Evolutionary conservation across 2,113 vertebrate species (phyloP), one percentile per base, ranked within the genome.

Genomic region (Pangasianodon hypophthalmus): DNA sequence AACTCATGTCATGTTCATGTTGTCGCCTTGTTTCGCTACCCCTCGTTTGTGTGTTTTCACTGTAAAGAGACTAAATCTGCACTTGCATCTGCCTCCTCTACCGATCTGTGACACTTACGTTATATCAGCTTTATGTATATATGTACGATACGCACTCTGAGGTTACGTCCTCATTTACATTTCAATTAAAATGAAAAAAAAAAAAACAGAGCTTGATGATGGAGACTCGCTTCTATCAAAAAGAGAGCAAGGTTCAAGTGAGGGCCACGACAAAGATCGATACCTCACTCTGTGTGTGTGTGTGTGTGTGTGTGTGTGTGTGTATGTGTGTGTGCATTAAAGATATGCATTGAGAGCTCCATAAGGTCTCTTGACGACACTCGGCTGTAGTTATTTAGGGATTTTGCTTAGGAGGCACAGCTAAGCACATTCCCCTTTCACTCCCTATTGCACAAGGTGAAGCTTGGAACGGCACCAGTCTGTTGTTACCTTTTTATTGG

Each of bases 401-500:
- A 94, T 94, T 95, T 90, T 96, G 96, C 95, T 96, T 96, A 95
- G 90, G 91, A 93, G 94, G 95, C 95, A 96, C 93, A 95, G 93
- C 94, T 50, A 95, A 96, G 95, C 96, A 95, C 93, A 95, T 95
- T 96, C 92, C 92, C 82, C 91, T 4, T 41, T 89, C 93, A 93
- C 93, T 58, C 37, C 92, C 93, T 94, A 32, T 86, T 88, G 87
- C 91, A 90, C 91, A 94, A 95, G 95, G 94, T 95, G 94, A 95
- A 94, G 93, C 91, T 62, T 89, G 93, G 94, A 95, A 96, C 94
- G 95, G 94, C 93, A 92, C 94, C 94, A 94, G 92, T 93, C 94
- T 95, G 94, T 95, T 95, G 95, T 94, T 96, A 93, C 94, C 93
- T 88, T 94, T 96, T 92, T 96, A 95, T 96, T 95, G 94, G 92